Conservation (phyloP, 2,113 vertebrate species). For the Cephalopterus ornatus region DNA sequence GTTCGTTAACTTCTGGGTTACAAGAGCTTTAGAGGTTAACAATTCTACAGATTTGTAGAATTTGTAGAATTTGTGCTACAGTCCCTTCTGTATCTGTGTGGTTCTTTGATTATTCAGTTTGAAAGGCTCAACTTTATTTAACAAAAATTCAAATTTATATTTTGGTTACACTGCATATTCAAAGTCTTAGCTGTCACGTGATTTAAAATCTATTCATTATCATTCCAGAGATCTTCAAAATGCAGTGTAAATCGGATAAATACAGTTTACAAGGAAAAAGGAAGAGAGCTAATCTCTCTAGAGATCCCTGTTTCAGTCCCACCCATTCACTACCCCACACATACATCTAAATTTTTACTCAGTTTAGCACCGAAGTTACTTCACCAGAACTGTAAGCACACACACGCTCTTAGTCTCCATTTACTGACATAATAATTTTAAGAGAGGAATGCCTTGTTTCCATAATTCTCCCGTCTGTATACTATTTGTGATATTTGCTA, state of each 20-base stretch:
- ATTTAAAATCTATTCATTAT: background rate
- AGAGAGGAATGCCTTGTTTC: background rate
- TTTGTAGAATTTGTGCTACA: too few species aligned
- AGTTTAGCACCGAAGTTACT: background rate
- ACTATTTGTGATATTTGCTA: background rate
- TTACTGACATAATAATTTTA: background rate
- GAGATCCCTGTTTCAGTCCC: background rate
- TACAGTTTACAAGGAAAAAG: background rate
- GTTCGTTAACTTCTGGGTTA: background rate
- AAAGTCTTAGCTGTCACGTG: background rate
- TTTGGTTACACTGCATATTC: background rate
- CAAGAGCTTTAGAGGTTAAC: background rate
- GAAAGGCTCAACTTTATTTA: background rate
- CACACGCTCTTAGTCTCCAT: background rate
- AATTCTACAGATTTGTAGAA: background rate
- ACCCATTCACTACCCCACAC: background rate
- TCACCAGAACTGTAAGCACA: background rate
- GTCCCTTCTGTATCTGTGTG: background rate
- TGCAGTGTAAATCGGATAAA: background rate
- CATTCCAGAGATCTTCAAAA: background rate
- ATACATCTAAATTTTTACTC: background rate
- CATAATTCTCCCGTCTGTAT: background rate
- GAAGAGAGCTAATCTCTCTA: background rate
- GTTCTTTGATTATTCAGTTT: background rate
- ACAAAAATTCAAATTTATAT: background rate